These are phyloP conservation scores for Acyrthosiphon pisum DNA, from an alignment of 1,140 invertebrate species.

Conservation along the genomic window DNA sequence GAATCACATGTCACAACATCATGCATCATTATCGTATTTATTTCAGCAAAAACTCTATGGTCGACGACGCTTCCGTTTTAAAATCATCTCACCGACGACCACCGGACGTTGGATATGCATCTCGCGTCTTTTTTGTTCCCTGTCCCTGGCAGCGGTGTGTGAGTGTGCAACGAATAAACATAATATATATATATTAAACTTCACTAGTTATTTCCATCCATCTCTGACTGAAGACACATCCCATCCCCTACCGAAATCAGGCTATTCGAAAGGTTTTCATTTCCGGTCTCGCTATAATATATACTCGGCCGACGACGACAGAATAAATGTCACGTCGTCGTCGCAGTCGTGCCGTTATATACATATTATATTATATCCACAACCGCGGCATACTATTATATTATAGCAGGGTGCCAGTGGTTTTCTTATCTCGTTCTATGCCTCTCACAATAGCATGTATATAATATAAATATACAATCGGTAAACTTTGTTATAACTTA, in stretches of 20 bases:
- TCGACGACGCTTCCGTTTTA: not conserved
- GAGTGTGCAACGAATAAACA: not conserved
- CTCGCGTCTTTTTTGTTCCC: not conserved
- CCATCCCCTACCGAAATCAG: not conserved
- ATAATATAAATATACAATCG: not conserved
- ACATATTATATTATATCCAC: not conserved
- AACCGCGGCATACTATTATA: not conserved
- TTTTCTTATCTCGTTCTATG: not conserved
- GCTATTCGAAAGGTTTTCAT: slow-evolving; percentile 1
- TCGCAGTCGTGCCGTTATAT: not conserved
- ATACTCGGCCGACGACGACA: not conserved
- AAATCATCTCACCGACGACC: not conserved
- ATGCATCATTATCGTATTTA: too few species aligned
- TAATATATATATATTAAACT: not conserved
- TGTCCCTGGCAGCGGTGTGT: not conserved
- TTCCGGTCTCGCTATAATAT: not conserved
- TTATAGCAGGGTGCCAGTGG: not conserved
- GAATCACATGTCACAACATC: too few species aligned
- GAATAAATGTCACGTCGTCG: not conserved
- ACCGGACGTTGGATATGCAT: not conserved
- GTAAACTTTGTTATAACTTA: slow-evolving; percentile 17
- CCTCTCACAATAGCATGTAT: not conserved
- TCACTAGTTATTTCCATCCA: not conserved
- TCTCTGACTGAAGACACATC: not conserved
- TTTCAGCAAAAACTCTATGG: not conserved